phyloP scores from a whole-genome alignment of 2,113 vertebrate genomes.

The Melanotaenia duboulayi region DNA sequence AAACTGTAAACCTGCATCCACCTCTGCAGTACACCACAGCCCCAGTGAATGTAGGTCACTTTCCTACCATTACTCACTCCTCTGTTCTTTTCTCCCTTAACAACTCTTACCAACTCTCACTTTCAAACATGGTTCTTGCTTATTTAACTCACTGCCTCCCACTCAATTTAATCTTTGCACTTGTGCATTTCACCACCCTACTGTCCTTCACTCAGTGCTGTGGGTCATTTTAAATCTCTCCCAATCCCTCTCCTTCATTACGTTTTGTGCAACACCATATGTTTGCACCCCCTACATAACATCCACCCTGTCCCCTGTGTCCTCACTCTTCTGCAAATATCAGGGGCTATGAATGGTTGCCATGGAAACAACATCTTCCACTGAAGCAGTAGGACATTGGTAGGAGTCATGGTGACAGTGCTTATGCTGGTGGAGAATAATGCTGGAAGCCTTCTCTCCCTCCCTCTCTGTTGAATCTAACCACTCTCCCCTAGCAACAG shows the following conservation, averaged over 20 bases:
- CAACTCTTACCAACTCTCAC: constrained; percentile 26
- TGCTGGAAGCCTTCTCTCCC: constrained; percentile 65
- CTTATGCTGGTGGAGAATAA: constrained; percentile 79
- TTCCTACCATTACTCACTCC: constrained; percentile 33
- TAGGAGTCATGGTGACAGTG: constrained; percentile 75
- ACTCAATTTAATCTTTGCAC: background rate
- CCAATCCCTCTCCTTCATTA: background rate
- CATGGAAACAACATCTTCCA: constrained; percentile 81
- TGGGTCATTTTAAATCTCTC: background rate
- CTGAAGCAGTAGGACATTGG: constrained; percentile 69
- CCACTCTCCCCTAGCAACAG: constrained; percentile 80
- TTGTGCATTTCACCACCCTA: constrained; percentile 5
- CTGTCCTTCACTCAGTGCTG: constrained; percentile 28
- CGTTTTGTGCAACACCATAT: constrained; percentile 61
- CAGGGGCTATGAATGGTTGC: constrained; percentile 80
- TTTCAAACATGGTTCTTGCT: constrained; percentile 11
- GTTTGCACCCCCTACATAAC: constrained; percentile 50
- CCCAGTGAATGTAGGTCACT: constrained; percentile 72
- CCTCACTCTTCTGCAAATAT: constrained; percentile 49
- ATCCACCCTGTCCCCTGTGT: constrained; percentile 14
- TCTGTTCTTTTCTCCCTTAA: constrained; percentile 33
- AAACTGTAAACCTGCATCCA: constrained; percentile 60
- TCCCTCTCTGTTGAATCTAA: constrained; percentile 43
- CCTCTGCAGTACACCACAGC: constrained; percentile 59
- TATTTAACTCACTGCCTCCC: background rate